These are phyloP conservation scores for Manacus vitellinus DNA, from an alignment of 2,113 vertebrate genomes.

Conservation along the genomic window DNA sequence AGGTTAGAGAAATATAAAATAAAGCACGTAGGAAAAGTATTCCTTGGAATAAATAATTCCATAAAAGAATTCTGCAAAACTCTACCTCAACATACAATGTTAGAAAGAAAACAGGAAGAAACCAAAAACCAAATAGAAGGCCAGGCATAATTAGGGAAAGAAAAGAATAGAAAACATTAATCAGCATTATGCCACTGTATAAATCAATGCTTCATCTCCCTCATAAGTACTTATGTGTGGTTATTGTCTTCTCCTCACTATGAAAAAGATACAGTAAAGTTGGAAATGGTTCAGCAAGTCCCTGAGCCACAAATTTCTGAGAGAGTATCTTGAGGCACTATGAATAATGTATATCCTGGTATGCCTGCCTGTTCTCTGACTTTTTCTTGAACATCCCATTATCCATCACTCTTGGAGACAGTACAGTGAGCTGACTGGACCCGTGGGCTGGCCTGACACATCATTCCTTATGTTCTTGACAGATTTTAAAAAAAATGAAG, in stretches of 20 bases:
- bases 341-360: not conserved
- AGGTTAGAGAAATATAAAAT: not conserved
- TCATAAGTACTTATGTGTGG: not conserved
- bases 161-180: not conserved
- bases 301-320: not conserved
- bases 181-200: not conserved
- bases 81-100: not conserved
- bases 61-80: not conserved
- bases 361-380: not conserved
- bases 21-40: not conserved
- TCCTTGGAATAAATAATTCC: not conserved
- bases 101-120: not conserved
- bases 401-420: constrained; percentile 11
- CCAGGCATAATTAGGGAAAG: not conserved
- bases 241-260: not conserved
- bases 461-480: not conserved
- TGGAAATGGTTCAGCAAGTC: not conserved
- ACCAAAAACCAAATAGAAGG: not conserved
- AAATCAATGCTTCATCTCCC: not conserved
- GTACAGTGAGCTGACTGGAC: not conserved
- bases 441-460: not conserved
- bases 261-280: not conserved
- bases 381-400: not conserved
- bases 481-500: not conserved
- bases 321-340: not conserved